A percentile compares a stretch with the other conserved stretches of the same genome.
Conservation (phyloP, 2,113 vertebrate genomes). For the Chelonoidis abingdonii region DNA sequence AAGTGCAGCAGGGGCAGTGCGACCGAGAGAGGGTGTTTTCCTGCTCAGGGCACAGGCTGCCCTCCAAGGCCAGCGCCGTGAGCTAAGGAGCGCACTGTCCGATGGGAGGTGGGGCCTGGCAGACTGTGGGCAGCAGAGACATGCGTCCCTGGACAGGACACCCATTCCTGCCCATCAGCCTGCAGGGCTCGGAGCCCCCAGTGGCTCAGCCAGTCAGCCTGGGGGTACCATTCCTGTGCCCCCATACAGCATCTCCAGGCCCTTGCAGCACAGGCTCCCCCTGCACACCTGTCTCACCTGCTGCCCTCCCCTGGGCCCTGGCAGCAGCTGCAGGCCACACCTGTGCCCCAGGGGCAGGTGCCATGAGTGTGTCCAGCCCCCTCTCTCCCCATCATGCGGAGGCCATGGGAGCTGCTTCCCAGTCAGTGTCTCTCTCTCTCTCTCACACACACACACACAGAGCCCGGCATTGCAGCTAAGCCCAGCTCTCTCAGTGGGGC, state of each 20-base stretch:
- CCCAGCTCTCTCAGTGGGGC: not conserved
- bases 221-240: too few species aligned
- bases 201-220: too few species aligned
- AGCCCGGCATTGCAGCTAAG: not conserved
- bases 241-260: too few species aligned
- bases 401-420: not conserved
- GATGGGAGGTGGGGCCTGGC: not conserved
- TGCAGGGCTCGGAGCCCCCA: too few species aligned
- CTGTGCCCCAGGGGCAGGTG: not conserved
- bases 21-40: not conserved
- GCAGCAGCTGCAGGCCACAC: too few species aligned
- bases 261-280: too few species aligned
- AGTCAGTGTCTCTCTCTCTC: not conserved
- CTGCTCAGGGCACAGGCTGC: not conserved
- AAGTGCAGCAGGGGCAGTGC: too few species aligned
- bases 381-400: too few species aligned
- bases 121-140: not conserved
- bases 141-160: too few species aligned
- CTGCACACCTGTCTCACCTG: too few species aligned
- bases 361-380: not conserved
- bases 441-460: not conserved
- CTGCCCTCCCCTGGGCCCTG: too few species aligned
- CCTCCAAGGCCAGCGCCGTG: not conserved
- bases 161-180: too few species aligned
- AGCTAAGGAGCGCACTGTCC: not conserved